These are phyloP conservation scores for Buceros bicornis DNA, from an alignment of 2,797 vertebrate species.

Conservation along the genomic window DNA sequence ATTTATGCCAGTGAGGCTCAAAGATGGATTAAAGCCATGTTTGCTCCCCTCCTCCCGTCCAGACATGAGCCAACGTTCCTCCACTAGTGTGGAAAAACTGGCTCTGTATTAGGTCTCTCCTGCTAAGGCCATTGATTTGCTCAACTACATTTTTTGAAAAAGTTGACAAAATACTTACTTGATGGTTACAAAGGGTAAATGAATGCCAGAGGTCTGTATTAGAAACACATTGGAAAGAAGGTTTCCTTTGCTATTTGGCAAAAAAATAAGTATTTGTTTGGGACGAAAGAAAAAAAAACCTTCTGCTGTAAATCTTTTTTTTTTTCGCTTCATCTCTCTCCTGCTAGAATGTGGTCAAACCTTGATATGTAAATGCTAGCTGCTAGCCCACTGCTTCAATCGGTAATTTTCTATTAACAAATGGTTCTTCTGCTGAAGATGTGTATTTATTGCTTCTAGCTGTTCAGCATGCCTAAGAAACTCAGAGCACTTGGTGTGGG, in stretches of 20 bases:
- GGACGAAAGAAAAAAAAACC: background rate
- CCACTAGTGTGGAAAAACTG: constrained; percentile 56
- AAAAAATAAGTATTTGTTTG: constrained; percentile 38
- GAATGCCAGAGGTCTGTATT: constrained; percentile 64
- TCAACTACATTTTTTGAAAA: constrained; percentile 46
- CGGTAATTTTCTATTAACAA: background rate
- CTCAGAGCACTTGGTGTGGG: background rate
- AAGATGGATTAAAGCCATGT: constrained; percentile 63
- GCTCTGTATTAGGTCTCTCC: constrained; percentile 47
- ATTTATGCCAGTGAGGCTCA: constrained; percentile 66
- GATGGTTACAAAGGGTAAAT: constrained; percentile 56
- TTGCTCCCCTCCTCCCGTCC: constrained; percentile 54
- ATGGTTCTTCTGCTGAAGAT: background rate
- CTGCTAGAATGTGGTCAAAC: background rate
- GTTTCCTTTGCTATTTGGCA: constrained; percentile 29
- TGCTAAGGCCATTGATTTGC: constrained; percentile 69
- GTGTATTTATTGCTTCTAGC: background rate
- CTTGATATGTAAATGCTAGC: background rate
- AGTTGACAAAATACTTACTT: constrained; percentile 62
- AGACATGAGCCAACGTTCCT: constrained; percentile 37
- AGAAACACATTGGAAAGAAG: constrained; percentile 61
- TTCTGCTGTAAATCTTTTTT: background rate
- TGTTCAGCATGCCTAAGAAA: constrained; percentile 1
- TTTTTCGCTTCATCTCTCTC: background rate
- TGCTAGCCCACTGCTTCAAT: background rate